phyloP scores from a whole-genome alignment of 1,140 invertebrate genomes.

The Venturia canescens region DNA sequence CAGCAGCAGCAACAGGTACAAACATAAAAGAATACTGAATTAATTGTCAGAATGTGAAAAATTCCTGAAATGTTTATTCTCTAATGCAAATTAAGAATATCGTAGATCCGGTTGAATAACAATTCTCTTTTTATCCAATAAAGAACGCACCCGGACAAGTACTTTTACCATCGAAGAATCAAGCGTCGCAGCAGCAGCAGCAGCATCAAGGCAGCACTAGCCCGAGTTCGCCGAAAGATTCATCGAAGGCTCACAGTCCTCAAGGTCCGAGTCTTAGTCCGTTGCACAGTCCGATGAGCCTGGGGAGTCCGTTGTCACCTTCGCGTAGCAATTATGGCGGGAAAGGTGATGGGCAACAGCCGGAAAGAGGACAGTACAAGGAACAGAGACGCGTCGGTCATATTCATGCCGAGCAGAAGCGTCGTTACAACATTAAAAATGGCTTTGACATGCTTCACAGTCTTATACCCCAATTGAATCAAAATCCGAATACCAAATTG shows the following conservation, averaged over 20 bases:
- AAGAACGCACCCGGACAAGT: slow-evolving; percentile 49
- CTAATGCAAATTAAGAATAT: too few species aligned
- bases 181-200: slow-evolving; percentile 51
- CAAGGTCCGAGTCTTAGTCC: slow-evolving; percentile 74
- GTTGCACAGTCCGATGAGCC: slow-evolving; percentile 74
- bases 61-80: not conserved
- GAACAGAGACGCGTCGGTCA: slow-evolving; percentile 89
- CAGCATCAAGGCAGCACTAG: slow-evolving; percentile 63
- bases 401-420: slow-evolving; percentile 98
- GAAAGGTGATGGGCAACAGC: slow-evolving; percentile 63
- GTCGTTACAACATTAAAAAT: slow-evolving; percentile 97
- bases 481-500: slow-evolving; percentile 93
- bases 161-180: slow-evolving; percentile 65
- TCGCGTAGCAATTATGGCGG: slow-evolving; percentile 58
- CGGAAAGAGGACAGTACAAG: slow-evolving; percentile 75
- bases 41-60: not conserved
- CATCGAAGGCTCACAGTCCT: slow-evolving; percentile 68
- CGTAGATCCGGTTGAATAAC: too few species aligned
- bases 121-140: not conserved
- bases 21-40: not conserved
- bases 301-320: slow-evolving; percentile 73
- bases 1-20: slow-evolving; percentile 55
- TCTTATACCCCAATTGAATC: slow-evolving; percentile 94
- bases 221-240: slow-evolving; percentile 73
- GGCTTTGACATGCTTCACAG: slow-evolving; percentile 96